Percentiles rank a stretch among this genome's conserved stretches.
Conservation (phyloP, 2,888 invertebrate species). For the Pyrocoelia pectoralis region DNA sequence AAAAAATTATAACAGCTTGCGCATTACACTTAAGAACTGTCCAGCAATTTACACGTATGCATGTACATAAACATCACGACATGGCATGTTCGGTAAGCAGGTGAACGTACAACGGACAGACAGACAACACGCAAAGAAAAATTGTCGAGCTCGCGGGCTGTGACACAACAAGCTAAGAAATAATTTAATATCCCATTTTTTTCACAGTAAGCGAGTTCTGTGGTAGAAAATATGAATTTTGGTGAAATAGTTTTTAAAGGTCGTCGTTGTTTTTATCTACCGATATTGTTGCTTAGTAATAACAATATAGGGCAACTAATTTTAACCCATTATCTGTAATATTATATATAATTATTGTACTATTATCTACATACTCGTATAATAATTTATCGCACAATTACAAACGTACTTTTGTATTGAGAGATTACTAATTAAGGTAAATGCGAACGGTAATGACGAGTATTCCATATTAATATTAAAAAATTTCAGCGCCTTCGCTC, state of each 20-base stretch:
- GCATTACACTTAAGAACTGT: conserved; percentile 20
- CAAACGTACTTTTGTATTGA: background rate
- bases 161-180: conserved; percentile 42
- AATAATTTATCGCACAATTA: conserved; percentile 13
- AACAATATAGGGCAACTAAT: conserved; percentile 23
- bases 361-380: conserved; percentile 15
- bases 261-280: background rate
- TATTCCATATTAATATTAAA: background rate
- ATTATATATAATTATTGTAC: conserved; percentile 15
- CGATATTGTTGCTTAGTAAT: conserved; percentile 6
- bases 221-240: background rate
- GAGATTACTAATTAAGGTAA: background rate
- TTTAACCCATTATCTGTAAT: conserved; percentile 15
- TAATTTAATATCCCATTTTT: conserved; percentile 42
- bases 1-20: conserved; percentile 24
- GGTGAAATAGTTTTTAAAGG: background rate
- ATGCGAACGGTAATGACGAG: background rate
- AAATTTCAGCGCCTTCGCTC: background rate
- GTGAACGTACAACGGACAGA: conserved; percentile 40
- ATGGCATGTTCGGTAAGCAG: conserved; percentile 42
- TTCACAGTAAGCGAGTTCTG: too few relatives aligned
- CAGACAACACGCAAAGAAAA: conserved; percentile 42
- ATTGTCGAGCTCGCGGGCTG: conserved; percentile 38
- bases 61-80: conserved; percentile 43
- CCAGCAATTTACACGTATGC: conserved; percentile 37